Percentiles rank a stretch among this genome's conserved stretches.
phyloP scores from a whole-genome alignment of 2,888 invertebrate species.

The Perizoma affinitatum region DNA sequence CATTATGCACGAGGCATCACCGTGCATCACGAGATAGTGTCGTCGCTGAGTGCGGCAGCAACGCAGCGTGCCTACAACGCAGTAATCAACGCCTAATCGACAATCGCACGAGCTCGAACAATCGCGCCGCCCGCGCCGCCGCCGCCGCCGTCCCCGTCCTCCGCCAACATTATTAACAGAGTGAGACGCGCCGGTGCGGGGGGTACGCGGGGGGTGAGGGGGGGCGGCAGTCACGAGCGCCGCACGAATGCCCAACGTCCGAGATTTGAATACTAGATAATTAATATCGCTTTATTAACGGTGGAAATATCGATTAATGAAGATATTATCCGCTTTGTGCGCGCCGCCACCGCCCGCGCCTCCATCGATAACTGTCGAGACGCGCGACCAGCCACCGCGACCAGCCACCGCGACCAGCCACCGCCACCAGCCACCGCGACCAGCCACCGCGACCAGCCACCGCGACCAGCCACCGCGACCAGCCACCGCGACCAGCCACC shows the following conservation, averaged over 20 bases:
- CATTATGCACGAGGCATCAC: too few species aligned
- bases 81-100: constrained; percentile 63
- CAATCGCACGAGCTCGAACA: constrained; percentile 49
- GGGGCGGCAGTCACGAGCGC: constrained; percentile 63
- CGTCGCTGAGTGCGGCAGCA: too few species aligned
- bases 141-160: too few species aligned
- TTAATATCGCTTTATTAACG: constrained; percentile 83
- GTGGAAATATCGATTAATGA: constrained; percentile 77
- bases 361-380: constrained; percentile 50
- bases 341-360: constrained; percentile 49
- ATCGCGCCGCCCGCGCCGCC: too few species aligned
- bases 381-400: constrained; percentile 19
- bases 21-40: too few species aligned
- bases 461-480: constrained; percentile 22
- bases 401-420: constrained; percentile 26
- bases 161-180: constrained; percentile 45
- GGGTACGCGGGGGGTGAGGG: constrained; percentile 38
- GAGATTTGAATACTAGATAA: constrained; percentile 83
- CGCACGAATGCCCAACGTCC: constrained; percentile 66
- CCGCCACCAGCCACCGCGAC: constrained; percentile 15
- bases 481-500: constrained; percentile 19
- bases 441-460: constrained; percentile 25
- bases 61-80: background rate
- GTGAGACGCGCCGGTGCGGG: constrained; percentile 36
- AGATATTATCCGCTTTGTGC: constrained; percentile 77